Conservation (phyloP, 2,888 invertebrate genomes). For the Pristionchus entomophagus region DNA sequence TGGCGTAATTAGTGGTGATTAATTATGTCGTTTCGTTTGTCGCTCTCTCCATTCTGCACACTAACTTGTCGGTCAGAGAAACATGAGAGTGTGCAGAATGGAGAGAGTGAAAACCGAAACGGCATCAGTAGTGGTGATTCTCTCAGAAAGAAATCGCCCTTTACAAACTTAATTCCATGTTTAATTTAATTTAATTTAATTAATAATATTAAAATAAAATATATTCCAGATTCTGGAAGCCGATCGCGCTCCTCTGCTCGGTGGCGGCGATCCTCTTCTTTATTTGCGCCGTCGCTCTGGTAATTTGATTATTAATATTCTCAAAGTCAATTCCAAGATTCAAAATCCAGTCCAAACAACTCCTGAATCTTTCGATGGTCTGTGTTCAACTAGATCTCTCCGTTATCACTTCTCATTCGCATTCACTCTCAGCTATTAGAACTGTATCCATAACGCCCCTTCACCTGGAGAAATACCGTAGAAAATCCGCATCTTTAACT, state of each 20-base stretch:
- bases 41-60: too few species aligned
- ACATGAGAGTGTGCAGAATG: too few species aligned
- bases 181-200: background rate
- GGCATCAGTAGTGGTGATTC: too few species aligned
- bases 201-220: too few species aligned
- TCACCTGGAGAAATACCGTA: background rate
- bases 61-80: too few species aligned
- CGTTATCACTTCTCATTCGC: too few species aligned
- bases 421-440: background rate
- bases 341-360: background rate
- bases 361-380: background rate
- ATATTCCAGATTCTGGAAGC: conserved; percentile 40
- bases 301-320: background rate
- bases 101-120: too few species aligned
- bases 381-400: too few species aligned
- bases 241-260: conserved; percentile 33
- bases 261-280: conserved; percentile 42
- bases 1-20: too few species aligned
- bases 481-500: background rate
- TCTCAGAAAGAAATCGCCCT: too few species aligned
- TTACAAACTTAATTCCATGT: background rate
- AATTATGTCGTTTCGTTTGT: too few species aligned
- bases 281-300: conserved; percentile 33
- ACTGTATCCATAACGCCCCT: too few species aligned
- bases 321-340: background rate